Conservation (phyloP, 2,113 vertebrate species). For the Scalopus aquaticus region DNA sequence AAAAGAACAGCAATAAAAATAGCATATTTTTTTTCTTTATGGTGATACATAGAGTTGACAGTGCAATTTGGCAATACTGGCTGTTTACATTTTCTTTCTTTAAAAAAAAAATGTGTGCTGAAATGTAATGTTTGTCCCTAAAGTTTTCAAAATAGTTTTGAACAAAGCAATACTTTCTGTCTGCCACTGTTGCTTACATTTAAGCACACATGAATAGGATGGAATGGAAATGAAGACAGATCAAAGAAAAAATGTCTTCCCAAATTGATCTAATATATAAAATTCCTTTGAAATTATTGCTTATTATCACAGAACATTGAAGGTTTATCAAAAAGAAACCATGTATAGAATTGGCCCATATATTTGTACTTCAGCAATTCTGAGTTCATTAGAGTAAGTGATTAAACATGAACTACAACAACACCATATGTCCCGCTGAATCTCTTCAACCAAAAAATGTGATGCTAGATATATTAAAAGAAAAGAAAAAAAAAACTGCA, state of each 20-base stretch:
- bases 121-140: constrained; percentile 37
- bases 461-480: not conserved
- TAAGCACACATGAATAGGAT: not conserved
- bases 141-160: constrained; percentile 65
- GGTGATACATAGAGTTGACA: constrained; percentile 61
- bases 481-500: not conserved
- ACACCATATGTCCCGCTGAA: not conserved
- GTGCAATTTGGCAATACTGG: constrained; percentile 51
- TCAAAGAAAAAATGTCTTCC: not conserved
- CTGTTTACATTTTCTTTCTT: constrained; percentile 62
- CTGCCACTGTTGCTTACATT: constrained; percentile 18
- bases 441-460: not conserved
- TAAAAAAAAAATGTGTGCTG: constrained; percentile 30
- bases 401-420: not conserved
- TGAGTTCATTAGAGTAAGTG: not conserved
- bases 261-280: not conserved
- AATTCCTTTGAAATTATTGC: not conserved
- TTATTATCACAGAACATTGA: not conserved
- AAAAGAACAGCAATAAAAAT: constrained; percentile 72
- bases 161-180: constrained; percentile 48
- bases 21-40: constrained; percentile 69
- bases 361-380: constrained; percentile 7
- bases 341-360: not conserved
- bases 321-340: not conserved
- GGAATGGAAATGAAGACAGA: not conserved